Evolutionary conservation across 2,113 vertebrate genomes (phyloP).

Genomic region (Nymphicus hollandicus): DNA sequence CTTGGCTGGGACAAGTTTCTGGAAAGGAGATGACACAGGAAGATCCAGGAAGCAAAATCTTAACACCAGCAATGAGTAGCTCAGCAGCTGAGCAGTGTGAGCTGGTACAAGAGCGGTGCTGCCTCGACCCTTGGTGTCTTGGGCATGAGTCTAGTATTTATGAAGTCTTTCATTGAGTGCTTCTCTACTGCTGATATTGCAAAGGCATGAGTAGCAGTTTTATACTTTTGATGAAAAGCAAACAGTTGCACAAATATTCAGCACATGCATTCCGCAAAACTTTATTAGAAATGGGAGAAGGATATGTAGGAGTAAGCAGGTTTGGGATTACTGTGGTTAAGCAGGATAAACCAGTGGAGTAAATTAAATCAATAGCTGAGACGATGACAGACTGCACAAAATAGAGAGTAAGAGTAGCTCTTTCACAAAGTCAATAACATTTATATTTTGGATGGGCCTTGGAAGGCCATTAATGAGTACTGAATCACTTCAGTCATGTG

Average conservation of each 20-base stretch:
- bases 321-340: conserved; percentile 31
- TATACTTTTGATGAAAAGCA: neutral
- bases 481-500: neutral
- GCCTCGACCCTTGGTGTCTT: neutral
- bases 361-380: conserved; percentile 45
- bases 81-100: neutral
- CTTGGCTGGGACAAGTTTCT: neutral
- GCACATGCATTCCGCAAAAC: neutral
- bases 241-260: neutral
- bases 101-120: neutral
- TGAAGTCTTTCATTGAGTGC: neutral
- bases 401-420: neutral
- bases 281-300: neutral
- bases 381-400: neutral
- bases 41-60: neutral
- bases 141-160: neutral
- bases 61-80: neutral
- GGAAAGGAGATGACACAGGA: neutral
- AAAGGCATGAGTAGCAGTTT: neutral
- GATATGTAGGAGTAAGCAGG: neutral
- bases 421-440: neutral
- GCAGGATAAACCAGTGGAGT: conserved; percentile 30
- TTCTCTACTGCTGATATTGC: neutral
- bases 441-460: neutral
- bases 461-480: neutral